Evolutionary conservation across 2,113 vertebrate species (phyloP).

Genomic region (Chamaea fasciata): DNA sequence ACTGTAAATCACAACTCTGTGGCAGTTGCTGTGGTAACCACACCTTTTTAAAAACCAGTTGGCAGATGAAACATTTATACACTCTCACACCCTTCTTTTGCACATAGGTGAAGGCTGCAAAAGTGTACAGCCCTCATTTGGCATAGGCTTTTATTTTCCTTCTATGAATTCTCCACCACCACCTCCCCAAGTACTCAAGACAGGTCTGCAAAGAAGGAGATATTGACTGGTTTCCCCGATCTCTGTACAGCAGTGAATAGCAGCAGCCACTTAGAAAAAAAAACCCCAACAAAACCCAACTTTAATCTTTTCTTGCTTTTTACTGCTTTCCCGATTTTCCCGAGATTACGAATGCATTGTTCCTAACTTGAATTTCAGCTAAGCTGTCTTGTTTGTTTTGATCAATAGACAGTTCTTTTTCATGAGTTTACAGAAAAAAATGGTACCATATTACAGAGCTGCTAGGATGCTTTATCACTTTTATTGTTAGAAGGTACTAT

Average conservation of each 20-base stretch:
- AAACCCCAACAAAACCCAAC: not conserved
- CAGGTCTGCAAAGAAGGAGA: not conserved
- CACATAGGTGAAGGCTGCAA: not conserved
- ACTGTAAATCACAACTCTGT: not conserved
- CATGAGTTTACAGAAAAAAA: not conserved
- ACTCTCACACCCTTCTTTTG: not conserved
- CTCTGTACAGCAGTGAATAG: not conserved
- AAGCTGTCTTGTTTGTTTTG: not conserved
- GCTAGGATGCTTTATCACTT: not conserved
- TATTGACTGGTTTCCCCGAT: not conserved
- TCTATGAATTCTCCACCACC: not conserved
- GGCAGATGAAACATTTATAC: not conserved
- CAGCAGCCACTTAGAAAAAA: not conserved
- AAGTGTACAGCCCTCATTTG: not conserved
- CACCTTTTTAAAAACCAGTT: not conserved
- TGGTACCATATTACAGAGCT: not conserved
- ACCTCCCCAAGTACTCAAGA: not conserved
- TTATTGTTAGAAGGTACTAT: not conserved
- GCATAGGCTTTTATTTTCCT: not conserved
- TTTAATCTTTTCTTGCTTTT: not conserved
- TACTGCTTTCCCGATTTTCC: not conserved
- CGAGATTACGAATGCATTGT: not conserved
- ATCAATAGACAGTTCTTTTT: not conserved
- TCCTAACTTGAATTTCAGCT: not conserved
- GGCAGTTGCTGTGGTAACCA: slow-evolving; percentile 19